Conservation (phyloP, 2,113 vertebrate genomes). For the Pterocles burchelli region DNA sequence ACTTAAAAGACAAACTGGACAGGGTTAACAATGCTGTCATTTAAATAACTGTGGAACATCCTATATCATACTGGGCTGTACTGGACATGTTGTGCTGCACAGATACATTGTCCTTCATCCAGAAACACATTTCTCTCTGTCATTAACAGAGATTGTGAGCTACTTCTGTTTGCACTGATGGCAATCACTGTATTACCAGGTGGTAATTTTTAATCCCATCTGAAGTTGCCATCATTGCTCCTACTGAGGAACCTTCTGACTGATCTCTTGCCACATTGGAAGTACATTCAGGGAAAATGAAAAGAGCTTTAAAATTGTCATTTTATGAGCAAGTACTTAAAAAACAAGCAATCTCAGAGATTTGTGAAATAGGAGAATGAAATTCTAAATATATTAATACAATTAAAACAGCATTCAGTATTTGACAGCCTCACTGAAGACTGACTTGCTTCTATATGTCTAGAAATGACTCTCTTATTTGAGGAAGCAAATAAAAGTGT, state of each 20-base stretch:
- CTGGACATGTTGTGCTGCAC: background rate
- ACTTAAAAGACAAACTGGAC: background rate
- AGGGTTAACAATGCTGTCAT: rapidly evolving
- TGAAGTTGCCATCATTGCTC: background rate
- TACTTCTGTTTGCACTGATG: background rate
- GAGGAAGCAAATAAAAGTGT: background rate
- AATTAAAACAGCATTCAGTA: background rate
- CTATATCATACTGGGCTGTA: background rate
- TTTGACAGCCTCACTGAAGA: background rate
- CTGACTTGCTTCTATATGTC: background rate
- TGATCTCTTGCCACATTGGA: background rate
- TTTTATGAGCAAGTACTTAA: background rate
- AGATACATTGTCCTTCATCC: background rate
- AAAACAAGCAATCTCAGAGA: background rate
- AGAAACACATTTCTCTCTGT: background rate
- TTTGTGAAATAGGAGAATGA: background rate
- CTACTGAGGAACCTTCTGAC: background rate
- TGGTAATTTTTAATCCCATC: background rate
- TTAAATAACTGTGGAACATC: background rate
- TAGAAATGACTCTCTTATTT: background rate
- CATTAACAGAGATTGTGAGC: background rate
- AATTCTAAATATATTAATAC: background rate
- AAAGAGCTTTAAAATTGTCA: background rate
- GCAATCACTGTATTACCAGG: background rate
- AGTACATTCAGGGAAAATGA: background rate